Conservation (phyloP, 2,113 vertebrate genomes). For the Neodon shergylaensis region DNA sequence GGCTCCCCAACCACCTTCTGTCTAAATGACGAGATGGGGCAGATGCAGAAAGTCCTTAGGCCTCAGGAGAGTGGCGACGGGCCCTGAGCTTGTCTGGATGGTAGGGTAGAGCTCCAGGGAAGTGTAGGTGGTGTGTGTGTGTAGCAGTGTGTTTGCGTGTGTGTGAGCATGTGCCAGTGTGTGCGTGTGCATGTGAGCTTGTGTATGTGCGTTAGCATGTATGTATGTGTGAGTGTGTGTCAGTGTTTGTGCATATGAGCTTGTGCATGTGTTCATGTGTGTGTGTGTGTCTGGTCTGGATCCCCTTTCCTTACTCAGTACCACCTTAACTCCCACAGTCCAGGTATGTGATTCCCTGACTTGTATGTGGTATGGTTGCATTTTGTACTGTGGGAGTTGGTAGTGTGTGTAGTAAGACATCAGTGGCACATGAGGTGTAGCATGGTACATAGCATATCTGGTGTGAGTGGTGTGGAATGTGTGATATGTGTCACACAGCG, state of each 20-base stretch:
- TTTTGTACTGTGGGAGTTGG: not conserved
- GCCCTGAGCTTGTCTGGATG: not conserved
- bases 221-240: not conserved
- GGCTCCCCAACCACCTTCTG: not conserved
- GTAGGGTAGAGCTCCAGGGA: not conserved
- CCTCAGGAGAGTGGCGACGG: accelerated
- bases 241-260: not conserved
- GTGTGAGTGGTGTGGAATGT: not conserved
- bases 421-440: too few species aligned
- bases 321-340: not conserved
- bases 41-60: not conserved
- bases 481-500: too few species aligned
- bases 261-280: not conserved
- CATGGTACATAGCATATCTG: too few species aligned
- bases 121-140: not conserved
- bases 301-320: not conserved
- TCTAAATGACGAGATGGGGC: not conserved
- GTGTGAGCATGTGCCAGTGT: not conserved
- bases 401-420: not conserved
- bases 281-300: not conserved
- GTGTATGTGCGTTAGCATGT: not conserved
- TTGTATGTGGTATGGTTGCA: not conserved
- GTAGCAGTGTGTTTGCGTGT: not conserved
- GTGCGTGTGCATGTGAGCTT: not conserved
- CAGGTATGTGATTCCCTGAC: not conserved